Conservation (phyloP, 2,113 vertebrate genomes). For the Laticauda laticaudata region DNA sequence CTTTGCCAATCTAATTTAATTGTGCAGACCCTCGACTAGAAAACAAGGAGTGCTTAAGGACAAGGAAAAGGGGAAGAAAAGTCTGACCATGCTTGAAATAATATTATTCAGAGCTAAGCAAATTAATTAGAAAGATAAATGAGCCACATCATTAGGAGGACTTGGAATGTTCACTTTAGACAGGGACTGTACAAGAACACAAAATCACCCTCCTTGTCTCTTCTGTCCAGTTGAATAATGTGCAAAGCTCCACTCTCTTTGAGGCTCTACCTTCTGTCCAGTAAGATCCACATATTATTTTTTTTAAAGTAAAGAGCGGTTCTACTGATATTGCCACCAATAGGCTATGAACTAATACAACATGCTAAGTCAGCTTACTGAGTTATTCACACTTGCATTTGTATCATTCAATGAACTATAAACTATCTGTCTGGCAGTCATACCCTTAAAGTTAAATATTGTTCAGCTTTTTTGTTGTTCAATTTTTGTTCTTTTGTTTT, state of each 20-base stretch:
- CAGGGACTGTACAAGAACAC: not conserved
- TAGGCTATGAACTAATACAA: not conserved
- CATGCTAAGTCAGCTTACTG: not conserved
- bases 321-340: not conserved
- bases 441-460: not conserved
- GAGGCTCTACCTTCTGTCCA: not conserved
- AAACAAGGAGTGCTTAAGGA: not conserved
- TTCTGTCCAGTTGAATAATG: not conserved
- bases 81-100: not conserved
- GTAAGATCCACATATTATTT: not conserved
- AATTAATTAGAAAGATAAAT: conserved; percentile 15
- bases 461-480: not conserved
- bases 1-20: not conserved
- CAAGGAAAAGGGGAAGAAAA: not conserved
- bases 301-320: not conserved
- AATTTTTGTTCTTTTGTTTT: not conserved
- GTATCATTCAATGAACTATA: not conserved
- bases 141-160: not conserved
- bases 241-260: not conserved
- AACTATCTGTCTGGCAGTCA: not conserved
- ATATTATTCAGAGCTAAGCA: conserved; percentile 28
- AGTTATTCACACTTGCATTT: not conserved
- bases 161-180: not conserved
- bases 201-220: not conserved
- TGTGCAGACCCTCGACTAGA: not conserved